Conservation (phyloP, 2,113 vertebrate species). For the Calonectris borealis region DNA sequence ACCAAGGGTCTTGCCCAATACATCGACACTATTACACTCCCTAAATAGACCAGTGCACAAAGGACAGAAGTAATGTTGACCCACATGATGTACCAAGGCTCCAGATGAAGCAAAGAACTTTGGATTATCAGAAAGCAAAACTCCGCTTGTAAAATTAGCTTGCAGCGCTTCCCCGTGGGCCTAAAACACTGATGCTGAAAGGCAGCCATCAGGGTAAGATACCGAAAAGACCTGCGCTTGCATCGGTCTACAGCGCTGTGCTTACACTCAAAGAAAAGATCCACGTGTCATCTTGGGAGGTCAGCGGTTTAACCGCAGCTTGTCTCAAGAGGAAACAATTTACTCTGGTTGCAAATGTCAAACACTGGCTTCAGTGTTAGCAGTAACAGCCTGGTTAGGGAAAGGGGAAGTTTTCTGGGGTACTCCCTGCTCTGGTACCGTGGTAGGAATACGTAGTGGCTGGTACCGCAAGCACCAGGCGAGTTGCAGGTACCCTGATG, state of each 20-base stretch:
- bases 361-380: neutral
- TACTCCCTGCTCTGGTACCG: neutral
- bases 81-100: slow-evolving; percentile 13
- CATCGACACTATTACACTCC: slow-evolving; percentile 14
- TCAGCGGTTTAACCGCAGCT: slow-evolving; percentile 38
- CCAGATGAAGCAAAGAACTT: slow-evolving; percentile 41
- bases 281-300: neutral
- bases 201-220: neutral
- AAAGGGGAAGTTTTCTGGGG: neutral
- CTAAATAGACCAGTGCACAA: slow-evolving; percentile 46
- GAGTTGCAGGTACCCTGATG: neutral
- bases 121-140: slow-evolving; percentile 32
- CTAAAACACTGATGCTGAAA: neutral
- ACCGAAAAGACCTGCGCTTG: neutral
- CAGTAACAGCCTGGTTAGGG: neutral
- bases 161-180: neutral
- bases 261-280: neutral
- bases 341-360: neutral
- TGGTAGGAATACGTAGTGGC: neutral
- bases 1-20: slow-evolving; percentile 51
- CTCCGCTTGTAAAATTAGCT: neutral
- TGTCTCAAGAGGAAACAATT: slow-evolving; percentile 55
- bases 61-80: slow-evolving; percentile 41
- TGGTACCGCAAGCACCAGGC: neutral
- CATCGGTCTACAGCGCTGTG: neutral